Evolutionary conservation across 2,113 vertebrate genomes (phyloP), one percentile per base, ranked within the genome.

Genomic region (Propithecus coquereli): DNA sequence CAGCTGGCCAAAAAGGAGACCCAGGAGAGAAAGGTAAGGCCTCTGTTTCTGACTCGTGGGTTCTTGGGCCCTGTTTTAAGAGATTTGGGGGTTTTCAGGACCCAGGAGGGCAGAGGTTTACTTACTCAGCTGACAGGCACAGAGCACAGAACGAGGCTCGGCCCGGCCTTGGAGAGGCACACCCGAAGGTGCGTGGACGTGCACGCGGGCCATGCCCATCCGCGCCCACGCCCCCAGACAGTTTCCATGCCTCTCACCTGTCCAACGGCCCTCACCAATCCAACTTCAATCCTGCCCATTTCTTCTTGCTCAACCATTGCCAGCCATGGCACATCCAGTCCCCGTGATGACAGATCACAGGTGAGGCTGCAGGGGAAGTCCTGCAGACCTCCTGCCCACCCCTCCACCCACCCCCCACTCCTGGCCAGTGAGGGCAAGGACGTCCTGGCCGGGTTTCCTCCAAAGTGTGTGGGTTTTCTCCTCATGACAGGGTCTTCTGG

Each of bases 401-500:
- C 25, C 61, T 43, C 16, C 3, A 2, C 13, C 65, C 18, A 6
- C 34, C 37, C 18, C n/a, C 61, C 25, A 14, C 27, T n/a, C 37
- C 30, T 32, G 37, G 52, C 22, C 63, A 40, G 81, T 40, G 61
- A n/a, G 8, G 16, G 4, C 2, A 1, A 81, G 11, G 6, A 3
- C 2, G 4, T 37, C 34, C 25, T 45, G 37, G 90, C 54, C 73
- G 13, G 20, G 5, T 32, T 74, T 59, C 57, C 50, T 45, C 91
- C 57, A 96, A 86, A 87, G 20, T 81, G 66, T 97, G n/a, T 0
- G 65, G 14, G 11, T 94, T 98, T 97, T 86, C 59, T 70, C 84
- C 86, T 96, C 90, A 34, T 40, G 83, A 96, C 94, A 98, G 98
- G 98, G 92, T 73, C 76, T 10, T 0, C 79, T 57, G 98, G 98